Conservation (phyloP, 2,888 invertebrate species). For the Sinhomidia bicolor region DNA sequence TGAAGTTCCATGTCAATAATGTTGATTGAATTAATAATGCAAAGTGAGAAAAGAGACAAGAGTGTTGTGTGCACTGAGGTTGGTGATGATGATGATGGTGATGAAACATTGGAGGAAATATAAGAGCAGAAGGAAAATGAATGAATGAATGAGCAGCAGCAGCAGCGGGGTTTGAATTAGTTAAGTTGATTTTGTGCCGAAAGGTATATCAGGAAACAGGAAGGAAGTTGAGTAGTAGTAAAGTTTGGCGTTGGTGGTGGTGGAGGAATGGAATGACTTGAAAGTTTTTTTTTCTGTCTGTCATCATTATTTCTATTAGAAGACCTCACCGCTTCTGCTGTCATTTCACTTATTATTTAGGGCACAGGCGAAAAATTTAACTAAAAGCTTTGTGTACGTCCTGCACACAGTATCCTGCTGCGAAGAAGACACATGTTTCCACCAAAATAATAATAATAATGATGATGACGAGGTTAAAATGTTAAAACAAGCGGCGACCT, state of each 20-base stretch:
- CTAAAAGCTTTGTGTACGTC: conserved; percentile 33
- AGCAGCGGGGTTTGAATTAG: neutral
- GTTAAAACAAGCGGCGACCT: conserved; percentile 44
- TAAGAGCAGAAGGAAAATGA: neutral
- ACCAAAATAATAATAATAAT: conserved; percentile 6
- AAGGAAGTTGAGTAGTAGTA: neutral
- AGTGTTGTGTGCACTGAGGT: neutral
- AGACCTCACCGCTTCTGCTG: neutral
- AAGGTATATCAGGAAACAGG: conserved; percentile 24
- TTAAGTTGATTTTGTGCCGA: neutral
- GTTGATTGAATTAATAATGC: conserved; percentile 69
- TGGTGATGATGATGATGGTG: neutral
- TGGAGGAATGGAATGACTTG: conserved; percentile 43
- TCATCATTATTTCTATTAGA: conserved; percentile 14
- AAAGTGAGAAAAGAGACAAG: conserved; percentile 11
- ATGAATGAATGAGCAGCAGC: neutral
- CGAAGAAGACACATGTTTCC: neutral
- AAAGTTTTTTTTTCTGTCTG: conserved; percentile 7
- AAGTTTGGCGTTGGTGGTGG: neutral
- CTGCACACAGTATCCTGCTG: conserved; percentile 17
- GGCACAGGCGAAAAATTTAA: conserved; percentile 48
- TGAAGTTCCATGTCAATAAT: conserved; percentile 58
- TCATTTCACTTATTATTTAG: neutral
- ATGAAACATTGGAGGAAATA: neutral
- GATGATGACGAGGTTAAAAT: conserved; percentile 51